Conservation (phyloP, 2,888 invertebrate species). For the Archips crataeganus region DNA sequence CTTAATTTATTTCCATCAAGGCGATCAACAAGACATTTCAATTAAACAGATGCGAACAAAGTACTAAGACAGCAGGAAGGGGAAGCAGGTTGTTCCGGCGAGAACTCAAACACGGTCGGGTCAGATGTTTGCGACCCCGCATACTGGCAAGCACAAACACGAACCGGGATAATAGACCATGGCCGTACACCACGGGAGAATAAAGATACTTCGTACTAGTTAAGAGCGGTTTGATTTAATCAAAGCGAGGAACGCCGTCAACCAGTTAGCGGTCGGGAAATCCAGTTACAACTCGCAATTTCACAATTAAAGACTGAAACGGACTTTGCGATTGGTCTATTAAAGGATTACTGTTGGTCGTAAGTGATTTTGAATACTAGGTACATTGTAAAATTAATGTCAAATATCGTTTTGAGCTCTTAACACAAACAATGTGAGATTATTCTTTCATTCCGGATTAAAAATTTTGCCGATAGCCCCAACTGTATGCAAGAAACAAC, state of each 20-base stretch:
- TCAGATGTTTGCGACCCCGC: conserved; percentile 40
- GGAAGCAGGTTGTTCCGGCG: conserved; percentile 29
- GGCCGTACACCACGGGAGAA: conserved; percentile 1
- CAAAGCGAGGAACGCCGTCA: neutral
- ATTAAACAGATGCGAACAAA: conserved; percentile 40
- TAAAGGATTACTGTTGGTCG: neutral
- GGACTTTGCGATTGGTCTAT: neutral
- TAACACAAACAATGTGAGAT: too few species aligned
- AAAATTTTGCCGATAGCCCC: too few species aligned
- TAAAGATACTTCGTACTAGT: conserved; percentile 3
- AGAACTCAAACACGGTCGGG: conserved; percentile 36
- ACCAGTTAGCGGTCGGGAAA: conserved; percentile 3
- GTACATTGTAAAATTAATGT: neutral
- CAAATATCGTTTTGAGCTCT: too few species aligned
- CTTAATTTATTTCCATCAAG: conserved; percentile 36
- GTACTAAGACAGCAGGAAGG: conserved; percentile 32
- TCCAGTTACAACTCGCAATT: conserved; percentile 6
- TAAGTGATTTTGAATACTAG: neutral
- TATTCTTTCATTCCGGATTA: too few species aligned
- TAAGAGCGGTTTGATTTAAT: conserved; percentile 13
- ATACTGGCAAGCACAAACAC: conserved; percentile 33
- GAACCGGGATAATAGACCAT: conserved; percentile 17
- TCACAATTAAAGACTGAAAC: conserved; percentile 4
- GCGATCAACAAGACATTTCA: conserved; percentile 40
- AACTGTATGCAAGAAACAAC: too few species aligned